Evolutionary conservation across 2,888 invertebrate genomes (phyloP).

Genomic region (Trachelus troglodyta): DNA sequence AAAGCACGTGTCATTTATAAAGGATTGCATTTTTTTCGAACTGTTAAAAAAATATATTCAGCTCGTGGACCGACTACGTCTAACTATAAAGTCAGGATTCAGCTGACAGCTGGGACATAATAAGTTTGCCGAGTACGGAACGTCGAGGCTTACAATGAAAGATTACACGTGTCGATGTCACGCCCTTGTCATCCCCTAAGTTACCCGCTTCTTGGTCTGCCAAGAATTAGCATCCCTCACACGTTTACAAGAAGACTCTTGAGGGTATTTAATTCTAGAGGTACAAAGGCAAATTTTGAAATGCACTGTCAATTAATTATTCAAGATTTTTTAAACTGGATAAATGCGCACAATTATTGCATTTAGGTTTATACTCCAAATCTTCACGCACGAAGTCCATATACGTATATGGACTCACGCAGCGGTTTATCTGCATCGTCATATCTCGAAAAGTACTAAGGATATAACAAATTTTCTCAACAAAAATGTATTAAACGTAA

Average conservation of each 20-base stretch:
- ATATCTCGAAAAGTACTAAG: no score
- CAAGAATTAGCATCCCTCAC: background rate
- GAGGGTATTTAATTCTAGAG: background rate
- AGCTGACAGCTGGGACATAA: background rate
- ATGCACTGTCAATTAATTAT: background rate
- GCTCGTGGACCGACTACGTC: background rate
- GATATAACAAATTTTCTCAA: no score
- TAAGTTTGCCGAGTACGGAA: background rate
- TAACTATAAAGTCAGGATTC: background rate
- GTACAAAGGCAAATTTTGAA: background rate
- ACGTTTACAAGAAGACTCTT: background rate
- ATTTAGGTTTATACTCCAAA: background rate
- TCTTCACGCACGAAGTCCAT: background rate
- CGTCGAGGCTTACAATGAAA: background rate
- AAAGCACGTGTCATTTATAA: no score
- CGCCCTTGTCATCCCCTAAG: background rate
- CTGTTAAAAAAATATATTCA: background rate
- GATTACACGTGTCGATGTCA: conserved; percentile 1
- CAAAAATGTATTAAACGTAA: no score
- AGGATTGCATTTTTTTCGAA: background rate
- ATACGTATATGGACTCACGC: background rate
- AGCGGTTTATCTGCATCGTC: no score
- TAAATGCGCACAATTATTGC: background rate
- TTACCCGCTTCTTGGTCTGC: background rate
- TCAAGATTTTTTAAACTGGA: background rate